A percentile compares a stretch with the other conserved stretches of the same genome.
Evolutionary conservation across 1,140 invertebrate species (phyloP).

Genomic region (Apis florea): DNA sequence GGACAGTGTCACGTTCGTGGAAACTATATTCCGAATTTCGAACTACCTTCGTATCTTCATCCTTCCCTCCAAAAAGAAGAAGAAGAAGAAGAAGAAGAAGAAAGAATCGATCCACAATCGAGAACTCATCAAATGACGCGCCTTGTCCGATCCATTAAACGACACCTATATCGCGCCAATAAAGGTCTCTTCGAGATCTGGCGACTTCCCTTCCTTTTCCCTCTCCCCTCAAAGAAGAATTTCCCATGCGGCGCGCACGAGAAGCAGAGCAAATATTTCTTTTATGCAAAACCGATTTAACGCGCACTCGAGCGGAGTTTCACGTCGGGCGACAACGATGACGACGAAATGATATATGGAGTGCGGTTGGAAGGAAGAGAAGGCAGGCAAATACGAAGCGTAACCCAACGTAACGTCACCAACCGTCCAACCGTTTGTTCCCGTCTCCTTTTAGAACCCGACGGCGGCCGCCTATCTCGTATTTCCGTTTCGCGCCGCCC

Average conservation of each 20-base stretch:
- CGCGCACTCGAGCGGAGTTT: conserved; percentile 10
- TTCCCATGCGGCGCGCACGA: neutral
- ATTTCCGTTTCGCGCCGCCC: conserved; percentile 23
- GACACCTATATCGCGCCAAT: neutral
- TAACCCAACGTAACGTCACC: conserved; percentile 24
- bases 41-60: neutral
- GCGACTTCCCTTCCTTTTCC: neutral
- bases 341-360: conserved; percentile 34
- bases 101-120: neutral
- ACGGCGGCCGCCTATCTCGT: conserved; percentile 14
- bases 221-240: neutral
- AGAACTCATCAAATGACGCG: neutral
- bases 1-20: neutral
- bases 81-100: too few relatives aligned
- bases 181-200: neutral
- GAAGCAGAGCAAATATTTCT: conserved; percentile 39
- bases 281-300: conserved; percentile 38
- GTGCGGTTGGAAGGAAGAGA: conserved; percentile 26
- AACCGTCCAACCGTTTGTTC: conserved; percentile 18
- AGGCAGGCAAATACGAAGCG: conserved; percentile 23
- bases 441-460: neutral
- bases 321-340: neutral
- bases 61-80: neutral
- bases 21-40: neutral
- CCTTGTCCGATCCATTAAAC: neutral